Evolutionary conservation across 2,888 invertebrate genomes (phyloP).

Genomic region (Trimorus sp.): DNA sequence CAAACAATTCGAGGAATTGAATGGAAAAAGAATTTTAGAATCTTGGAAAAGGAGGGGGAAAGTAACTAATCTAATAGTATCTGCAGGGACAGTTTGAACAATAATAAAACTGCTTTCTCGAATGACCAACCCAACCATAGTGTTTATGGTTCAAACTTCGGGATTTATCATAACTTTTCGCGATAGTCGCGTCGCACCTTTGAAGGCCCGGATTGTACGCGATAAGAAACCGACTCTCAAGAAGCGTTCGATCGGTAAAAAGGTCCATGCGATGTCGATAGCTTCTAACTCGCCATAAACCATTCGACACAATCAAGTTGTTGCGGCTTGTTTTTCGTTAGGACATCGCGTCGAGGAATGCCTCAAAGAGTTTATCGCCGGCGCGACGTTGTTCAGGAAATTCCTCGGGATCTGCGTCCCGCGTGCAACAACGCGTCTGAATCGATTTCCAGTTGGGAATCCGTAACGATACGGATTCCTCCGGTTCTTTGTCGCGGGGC

Average conservation of each 20-base stretch:
- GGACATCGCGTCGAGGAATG: slow-evolving; percentile 63
- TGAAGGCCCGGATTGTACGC: not conserved
- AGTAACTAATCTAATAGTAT: too few species aligned
- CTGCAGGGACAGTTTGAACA: too few species aligned
- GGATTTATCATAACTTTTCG: too few species aligned
- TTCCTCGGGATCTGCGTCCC: slow-evolving; percentile 49
- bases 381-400: slow-evolving; percentile 50
- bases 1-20: too few species aligned
- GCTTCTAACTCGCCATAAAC: slow-evolving; percentile 71
- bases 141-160: too few species aligned
- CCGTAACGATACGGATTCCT: slow-evolving; percentile 71
- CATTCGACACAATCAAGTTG: slow-evolving; percentile 71
- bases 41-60: too few species aligned
- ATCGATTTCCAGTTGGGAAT: slow-evolving; percentile 64
- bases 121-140: too few species aligned
- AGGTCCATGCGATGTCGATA: slow-evolving; percentile 65
- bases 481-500: slow-evolving; percentile 54
- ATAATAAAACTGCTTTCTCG: too few species aligned
- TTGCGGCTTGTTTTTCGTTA: slow-evolving; percentile 67
- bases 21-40: too few species aligned
- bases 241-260: slow-evolving; percentile 13
- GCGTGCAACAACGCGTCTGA: slow-evolving; percentile 53
- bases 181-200: not conserved
- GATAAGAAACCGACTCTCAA: slow-evolving; percentile 6
- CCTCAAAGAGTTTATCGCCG: slow-evolving; percentile 62